Evolutionary conservation across 2,797 vertebrate genomes (phyloP).

Genomic region (Darevskia nairensis): DNA sequence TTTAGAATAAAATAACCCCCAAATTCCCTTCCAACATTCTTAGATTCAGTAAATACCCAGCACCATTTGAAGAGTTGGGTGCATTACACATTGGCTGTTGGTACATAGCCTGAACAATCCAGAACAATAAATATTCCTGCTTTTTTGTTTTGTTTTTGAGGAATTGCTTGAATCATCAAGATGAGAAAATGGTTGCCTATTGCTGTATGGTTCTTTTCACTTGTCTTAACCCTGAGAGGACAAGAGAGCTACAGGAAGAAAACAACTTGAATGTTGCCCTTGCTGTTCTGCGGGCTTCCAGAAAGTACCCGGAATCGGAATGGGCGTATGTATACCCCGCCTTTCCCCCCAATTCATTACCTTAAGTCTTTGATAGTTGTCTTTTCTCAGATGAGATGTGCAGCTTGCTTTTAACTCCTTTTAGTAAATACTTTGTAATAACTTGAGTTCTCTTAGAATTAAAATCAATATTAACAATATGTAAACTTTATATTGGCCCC

Average conservation of each 20-base stretch:
- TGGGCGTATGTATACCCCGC: conserved; percentile 86
- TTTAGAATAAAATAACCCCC: neutral
- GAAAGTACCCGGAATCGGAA: conserved; percentile 85
- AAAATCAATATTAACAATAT: no score
- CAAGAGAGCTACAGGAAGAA: conserved; percentile 70
- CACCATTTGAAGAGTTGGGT: neutral
- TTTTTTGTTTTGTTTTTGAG: conserved; percentile 72
- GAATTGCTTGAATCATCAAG: conserved; percentile 82
- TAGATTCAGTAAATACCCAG: neutral
- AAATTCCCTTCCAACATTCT: no score
- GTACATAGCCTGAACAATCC: neutral
- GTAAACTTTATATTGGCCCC: neutral
- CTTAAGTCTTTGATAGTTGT: neutral
- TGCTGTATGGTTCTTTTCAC: conserved; percentile 92
- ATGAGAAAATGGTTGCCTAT: conserved; percentile 87
- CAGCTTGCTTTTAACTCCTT: neutral
- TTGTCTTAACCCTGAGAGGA: conserved; percentile 83
- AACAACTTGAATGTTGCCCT: conserved; percentile 70
- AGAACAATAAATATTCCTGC: neutral
- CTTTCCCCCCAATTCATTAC: neutral
- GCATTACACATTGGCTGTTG: neutral
- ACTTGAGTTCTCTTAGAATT: no score
- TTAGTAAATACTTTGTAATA: neutral
- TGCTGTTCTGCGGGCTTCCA: conserved; percentile 73
- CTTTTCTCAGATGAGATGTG: neutral